phyloP scores from a whole-genome alignment of 2,113 vertebrate species.

The Nycticorax nycticorax region DNA sequence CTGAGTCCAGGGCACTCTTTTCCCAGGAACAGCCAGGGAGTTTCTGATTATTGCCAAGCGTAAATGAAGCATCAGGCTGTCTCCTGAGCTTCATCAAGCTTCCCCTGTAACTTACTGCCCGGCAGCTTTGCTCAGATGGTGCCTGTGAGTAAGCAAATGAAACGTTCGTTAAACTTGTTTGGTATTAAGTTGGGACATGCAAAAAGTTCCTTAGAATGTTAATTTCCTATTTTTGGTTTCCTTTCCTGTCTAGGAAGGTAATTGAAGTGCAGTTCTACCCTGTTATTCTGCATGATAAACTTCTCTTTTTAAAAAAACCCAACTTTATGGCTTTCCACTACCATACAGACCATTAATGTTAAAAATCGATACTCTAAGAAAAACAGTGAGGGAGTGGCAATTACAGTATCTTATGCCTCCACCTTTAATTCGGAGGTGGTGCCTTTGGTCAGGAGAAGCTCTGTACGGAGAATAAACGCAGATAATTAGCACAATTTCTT shows the following conservation, averaged over 20 bases:
- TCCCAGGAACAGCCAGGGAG: background rate
- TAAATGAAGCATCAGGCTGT: background rate
- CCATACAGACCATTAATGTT: background rate
- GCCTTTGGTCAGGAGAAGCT: background rate
- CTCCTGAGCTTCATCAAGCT: background rate
- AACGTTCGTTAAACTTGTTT: background rate
- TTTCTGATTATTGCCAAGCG: background rate
- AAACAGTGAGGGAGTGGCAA: background rate
- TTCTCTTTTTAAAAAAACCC: background rate
- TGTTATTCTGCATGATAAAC: background rate
- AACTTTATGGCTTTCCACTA: background rate
- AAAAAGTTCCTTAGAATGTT: background rate
- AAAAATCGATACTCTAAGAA: background rate
- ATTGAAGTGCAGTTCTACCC: background rate
- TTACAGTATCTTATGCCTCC: background rate
- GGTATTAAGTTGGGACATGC: background rate
- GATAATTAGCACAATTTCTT: background rate
- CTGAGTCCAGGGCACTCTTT: background rate
- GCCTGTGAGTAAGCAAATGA: background rate
- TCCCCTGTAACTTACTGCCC: background rate
- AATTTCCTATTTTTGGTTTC: background rate
- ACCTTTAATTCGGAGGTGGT: background rate
- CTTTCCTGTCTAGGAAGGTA: background rate
- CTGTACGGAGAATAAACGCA: background rate
- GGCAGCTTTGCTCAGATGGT: background rate